A percentile compares a stretch with the other conserved stretches of the same genome.
Conservation (phyloP, 2,888 invertebrate species). For the Mylabris sibirica region DNA sequence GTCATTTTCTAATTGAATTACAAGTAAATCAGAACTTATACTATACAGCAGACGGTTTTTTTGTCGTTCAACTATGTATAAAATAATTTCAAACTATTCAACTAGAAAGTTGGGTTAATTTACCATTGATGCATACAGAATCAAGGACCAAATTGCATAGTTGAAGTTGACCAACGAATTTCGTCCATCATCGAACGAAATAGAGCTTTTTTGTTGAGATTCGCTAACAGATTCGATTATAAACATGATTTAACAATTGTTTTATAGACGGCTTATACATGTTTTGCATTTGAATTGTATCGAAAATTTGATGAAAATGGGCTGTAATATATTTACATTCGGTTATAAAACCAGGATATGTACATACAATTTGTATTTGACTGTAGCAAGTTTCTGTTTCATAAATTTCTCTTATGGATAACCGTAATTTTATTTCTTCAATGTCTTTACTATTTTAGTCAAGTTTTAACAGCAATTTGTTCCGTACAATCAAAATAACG, state of each 20-base stretch:
- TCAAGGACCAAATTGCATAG: no score
- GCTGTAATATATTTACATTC: neutral
- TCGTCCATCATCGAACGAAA: no score
- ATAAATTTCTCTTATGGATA: slow-evolving; percentile 1
- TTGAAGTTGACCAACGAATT: no score
- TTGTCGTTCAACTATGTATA: no score
- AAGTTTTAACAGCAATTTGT: neutral
- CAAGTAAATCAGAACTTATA: neutral
- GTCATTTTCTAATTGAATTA: no score
- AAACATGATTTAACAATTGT: neutral
- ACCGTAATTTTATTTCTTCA: neutral
- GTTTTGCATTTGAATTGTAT: neutral
- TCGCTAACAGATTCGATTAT: neutral
- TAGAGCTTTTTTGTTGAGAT: no score
- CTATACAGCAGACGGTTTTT: no score
- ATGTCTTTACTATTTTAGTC: neutral
- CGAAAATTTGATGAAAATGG: neutral
- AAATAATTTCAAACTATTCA: no score
- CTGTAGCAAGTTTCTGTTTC: neutral
- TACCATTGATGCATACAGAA: no score
- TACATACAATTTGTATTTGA: neutral
- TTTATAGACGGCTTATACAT: neutral
- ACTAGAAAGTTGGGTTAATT: no score
- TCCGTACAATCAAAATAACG: neutral
- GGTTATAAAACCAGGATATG: neutral